Evolutionary conservation across 2,888 invertebrate species (phyloP), one percentile per base, ranked within the genome.

Genomic region (Dichetophora obliterata): DNA sequence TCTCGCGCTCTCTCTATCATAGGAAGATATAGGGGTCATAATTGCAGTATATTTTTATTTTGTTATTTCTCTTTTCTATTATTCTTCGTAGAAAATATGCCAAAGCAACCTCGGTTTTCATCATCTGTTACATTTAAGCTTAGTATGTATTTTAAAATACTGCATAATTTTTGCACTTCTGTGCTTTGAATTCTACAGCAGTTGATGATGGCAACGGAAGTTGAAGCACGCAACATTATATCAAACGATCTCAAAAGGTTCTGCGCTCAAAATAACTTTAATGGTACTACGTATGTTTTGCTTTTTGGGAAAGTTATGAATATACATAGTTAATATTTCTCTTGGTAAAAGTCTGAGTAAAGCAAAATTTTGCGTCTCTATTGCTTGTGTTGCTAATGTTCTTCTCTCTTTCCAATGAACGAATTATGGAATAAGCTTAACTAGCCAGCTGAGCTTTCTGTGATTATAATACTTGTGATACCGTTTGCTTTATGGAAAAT

Each of bases 341-440:
- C 52, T 31, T n/a, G 11, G 24, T 43, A 24, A 71, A 50, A 27
- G 22, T 74, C 57, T 66, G 9, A 8, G 22, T 59, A 27, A 14
- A 27, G 3, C 59, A 2, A 11, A 22, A 27, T 59, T n/a, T n/a
- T 19, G 61, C 31, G 34, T 9, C 14, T 50, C 16, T 31, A 24
- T n/a, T 68, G 66, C 16, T 54, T 34, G 14, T 11, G 24, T 70
- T 71, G 48, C 34, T 72, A 43, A 65, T 65, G 65, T 63, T 76
- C 6, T 48, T 19, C 37, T 54, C 52, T 34, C 43, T 34, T 14
- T 43, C 69, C 27, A 27, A 34, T 68, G 52, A 68, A 34, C 71
- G 63, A 74, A 74, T 73, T 77, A 70, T 48, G 9, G 34, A 50
- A 14, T 16, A 14, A 37, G 27, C 48, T 43, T 4, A 16, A 57